A percentile compares a stretch with the other conserved stretches of the same genome.
Evolutionary conservation across 2,888 invertebrate genomes (phyloP).

Genomic region (Melanargia galathea): DNA sequence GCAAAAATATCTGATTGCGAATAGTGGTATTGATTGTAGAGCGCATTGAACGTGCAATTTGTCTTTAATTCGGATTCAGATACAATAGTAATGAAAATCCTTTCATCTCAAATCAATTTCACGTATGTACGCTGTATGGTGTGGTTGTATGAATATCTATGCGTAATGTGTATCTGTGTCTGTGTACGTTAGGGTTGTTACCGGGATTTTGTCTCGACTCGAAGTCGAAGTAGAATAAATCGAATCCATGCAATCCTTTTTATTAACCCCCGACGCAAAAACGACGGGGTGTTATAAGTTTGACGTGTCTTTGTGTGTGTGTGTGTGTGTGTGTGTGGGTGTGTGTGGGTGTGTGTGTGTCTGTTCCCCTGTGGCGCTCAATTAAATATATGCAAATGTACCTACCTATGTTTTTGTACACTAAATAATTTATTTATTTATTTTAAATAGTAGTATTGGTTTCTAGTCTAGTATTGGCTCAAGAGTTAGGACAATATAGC

Average conservation of each 20-base stretch:
- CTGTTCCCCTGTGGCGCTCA: too few relatives aligned
- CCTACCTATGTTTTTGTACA: too few relatives aligned
- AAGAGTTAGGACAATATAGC: too few relatives aligned
- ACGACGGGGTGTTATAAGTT: too few relatives aligned
- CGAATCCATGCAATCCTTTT: not conserved
- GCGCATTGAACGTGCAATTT: slow-evolving; percentile 49
- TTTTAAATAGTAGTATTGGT: too few relatives aligned
- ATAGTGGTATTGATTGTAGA: slow-evolving; percentile 45
- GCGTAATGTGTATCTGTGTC: slow-evolving; percentile 10
- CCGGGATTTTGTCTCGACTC: not conserved
- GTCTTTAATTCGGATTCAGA: slow-evolving; percentile 51
- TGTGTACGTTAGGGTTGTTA: slow-evolving; percentile 18
- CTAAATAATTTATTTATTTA: too few relatives aligned
- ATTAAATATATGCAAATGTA: too few relatives aligned
- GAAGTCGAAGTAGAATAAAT: not conserved
- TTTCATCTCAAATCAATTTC: slow-evolving; percentile 70
- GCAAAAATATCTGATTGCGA: slow-evolving; percentile 44
- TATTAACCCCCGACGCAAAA: too few relatives aligned
- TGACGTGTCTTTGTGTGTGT: too few relatives aligned
- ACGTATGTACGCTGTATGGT: slow-evolving; percentile 49
- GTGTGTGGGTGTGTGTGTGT: too few relatives aligned
- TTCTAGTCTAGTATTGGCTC: too few relatives aligned
- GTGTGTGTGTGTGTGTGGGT: too few relatives aligned
- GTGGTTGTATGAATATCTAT: slow-evolving; percentile 22
- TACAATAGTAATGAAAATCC: slow-evolving; percentile 50